Conservation (phyloP, 2,888 invertebrate species). For the Rhorus exstirpatorius region DNA sequence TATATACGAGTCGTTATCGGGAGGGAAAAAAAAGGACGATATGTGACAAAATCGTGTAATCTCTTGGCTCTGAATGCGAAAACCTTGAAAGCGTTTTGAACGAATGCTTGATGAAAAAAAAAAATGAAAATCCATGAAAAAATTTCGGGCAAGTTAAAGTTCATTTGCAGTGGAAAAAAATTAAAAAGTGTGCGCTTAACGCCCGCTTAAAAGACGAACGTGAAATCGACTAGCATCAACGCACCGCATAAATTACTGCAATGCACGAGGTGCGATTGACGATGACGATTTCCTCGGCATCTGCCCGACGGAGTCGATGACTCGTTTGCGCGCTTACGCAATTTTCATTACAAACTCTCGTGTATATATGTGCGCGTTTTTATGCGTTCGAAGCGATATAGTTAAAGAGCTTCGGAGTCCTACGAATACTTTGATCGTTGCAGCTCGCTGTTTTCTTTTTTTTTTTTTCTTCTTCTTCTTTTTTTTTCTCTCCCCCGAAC, state of each 20-base stretch:
- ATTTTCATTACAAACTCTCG: slow-evolving; percentile 53
- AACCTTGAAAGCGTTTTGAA: slow-evolving; percentile 52
- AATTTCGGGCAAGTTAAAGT: slow-evolving; percentile 37
- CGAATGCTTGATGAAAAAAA: neutral
- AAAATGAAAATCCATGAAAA: neutral
- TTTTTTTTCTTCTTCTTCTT: neutral
- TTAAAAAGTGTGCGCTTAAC: slow-evolving; percentile 46
- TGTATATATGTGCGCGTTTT: no score
- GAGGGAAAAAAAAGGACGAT: slow-evolving; percentile 58
- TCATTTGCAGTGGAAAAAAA: slow-evolving; percentile 23
- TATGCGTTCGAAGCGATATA: slow-evolving; percentile 44
- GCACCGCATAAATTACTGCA: slow-evolving; percentile 39
- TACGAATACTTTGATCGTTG: neutral
- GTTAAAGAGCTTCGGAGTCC: slow-evolving; percentile 19
- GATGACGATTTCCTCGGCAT: slow-evolving; percentile 42
- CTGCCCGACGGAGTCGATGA: slow-evolving; percentile 61
- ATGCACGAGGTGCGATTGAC: neutral
- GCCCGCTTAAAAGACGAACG: slow-evolving; percentile 37
- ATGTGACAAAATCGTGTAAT: slow-evolving; percentile 57
- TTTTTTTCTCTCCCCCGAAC: neutral
- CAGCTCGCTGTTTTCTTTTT: neutral
- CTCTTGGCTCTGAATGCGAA: slow-evolving; percentile 1
- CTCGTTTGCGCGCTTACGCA: slow-evolving; percentile 64
- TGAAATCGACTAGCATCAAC: slow-evolving; percentile 47
- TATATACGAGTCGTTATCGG: slow-evolving; percentile 5